These are phyloP conservation scores for Manacus vitellinus DNA, from an alignment of 2,113 vertebrate genomes.

Conservation along the genomic window DNA sequence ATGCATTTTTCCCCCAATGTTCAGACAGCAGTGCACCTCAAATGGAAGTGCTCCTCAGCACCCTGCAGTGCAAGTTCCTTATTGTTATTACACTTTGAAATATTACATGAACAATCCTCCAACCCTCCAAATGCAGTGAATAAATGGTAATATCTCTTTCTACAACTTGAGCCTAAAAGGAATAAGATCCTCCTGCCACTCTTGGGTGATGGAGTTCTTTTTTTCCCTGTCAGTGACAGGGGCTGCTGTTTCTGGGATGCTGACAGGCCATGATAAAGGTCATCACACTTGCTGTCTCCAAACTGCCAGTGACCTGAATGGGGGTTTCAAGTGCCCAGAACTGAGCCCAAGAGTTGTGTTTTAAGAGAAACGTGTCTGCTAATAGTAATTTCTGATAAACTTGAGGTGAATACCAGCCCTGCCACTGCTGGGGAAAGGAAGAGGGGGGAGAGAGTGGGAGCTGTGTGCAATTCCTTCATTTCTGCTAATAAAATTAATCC, in stretches of 20 bases:
- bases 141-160: neutral
- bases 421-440: neutral
- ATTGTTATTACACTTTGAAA: neutral
- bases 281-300: neutral
- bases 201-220: neutral
- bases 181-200: neutral
- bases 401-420: neutral
- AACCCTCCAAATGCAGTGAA: neutral
- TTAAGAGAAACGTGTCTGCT: neutral
- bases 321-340: neutral
- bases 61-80: neutral
- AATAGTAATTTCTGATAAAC: conserved; percentile 5
- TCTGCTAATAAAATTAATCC: neutral
- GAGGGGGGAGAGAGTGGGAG: neutral
- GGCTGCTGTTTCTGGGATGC: neutral
- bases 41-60: neutral
- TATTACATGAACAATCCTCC: neutral
- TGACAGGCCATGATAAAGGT: conserved; percentile 5
- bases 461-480: neutral
- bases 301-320: neutral
- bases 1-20: neutral
- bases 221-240: neutral
- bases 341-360: neutral
- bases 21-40: neutral
- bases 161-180: neutral